Evolutionary conservation across 2,113 vertebrate species (phyloP), one percentile per base, ranked within the genome.

Genomic region (Pagrus major): DNA sequence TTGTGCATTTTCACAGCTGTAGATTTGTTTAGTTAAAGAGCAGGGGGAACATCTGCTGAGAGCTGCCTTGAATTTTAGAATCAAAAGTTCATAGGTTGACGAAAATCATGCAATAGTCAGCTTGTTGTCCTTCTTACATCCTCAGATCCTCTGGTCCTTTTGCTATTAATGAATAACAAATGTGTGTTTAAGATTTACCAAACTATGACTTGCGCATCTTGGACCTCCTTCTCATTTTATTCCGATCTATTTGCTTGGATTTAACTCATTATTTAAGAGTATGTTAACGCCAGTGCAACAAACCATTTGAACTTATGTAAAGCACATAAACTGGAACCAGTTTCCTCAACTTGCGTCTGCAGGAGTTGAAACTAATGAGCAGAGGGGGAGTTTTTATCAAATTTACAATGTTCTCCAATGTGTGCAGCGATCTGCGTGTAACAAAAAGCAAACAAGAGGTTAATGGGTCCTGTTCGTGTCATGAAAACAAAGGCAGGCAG

Each of bases 401-500:
- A 39, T 66, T 79, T 1, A 31, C 65, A 31, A 9, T 21, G 5
- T 5, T 23, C 0, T 66, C 21, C 51, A 67, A 21, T 20, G 52
- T 67, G 71, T 63, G 58, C 78, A 61, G 60, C 3, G 29, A 63
- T 77, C 49, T 82, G 64, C 65, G 88, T 51, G 77, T 56, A 86
- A 88, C 73, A 64, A 46, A 67, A 78, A 56, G 46, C 64, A 69
- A 89, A 73, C 23, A 35, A 47, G 31, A 46, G 11, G 29, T 86
- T 82, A 77, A 84, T 80, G 72, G 80, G 18, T 25, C 47, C 20
- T 21, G 64, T 59, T 55, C 37, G 44, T 75, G 76, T 71, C 78
- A 60, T 33, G 56, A 91, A 76, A 86, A 91, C 86, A 90, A 89
- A 83, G n/a, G n/a, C n/a, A 80, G 68, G 52, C 59, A 7, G n/a